phyloP scores from a whole-genome alignment of 2,113 vertebrate genomes.

The Podilymbus podiceps region DNA sequence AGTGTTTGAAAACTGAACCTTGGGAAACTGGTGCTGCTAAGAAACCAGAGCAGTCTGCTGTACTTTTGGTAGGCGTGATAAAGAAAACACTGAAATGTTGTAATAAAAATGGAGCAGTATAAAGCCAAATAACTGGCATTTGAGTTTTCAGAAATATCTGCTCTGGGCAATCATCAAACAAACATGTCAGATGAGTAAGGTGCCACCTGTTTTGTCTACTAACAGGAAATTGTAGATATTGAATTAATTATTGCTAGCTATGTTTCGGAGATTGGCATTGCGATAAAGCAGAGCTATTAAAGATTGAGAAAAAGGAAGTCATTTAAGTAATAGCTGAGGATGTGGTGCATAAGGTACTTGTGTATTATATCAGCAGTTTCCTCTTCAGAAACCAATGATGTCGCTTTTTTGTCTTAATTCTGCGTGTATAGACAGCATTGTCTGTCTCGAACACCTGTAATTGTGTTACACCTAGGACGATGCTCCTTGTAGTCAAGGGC shows the following conservation, averaged over 20 bases:
- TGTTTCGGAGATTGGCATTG: neutral
- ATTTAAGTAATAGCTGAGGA: neutral
- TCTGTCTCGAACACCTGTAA: neutral
- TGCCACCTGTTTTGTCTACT: neutral
- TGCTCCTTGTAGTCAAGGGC: neutral
- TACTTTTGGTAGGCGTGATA: neutral
- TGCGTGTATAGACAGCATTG: accelerated
- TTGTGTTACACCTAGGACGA: neutral
- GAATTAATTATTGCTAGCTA: neutral
- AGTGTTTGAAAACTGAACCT: neutral
- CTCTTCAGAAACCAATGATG: neutral
- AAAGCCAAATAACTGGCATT: neutral
- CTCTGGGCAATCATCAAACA: neutral
- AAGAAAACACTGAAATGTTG: neutral
- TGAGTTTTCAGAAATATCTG: neutral
- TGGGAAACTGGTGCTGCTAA: neutral
- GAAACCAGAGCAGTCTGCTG: neutral
- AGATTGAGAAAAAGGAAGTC: neutral
- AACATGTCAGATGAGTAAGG: neutral
- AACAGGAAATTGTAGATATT: neutral
- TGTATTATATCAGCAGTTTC: neutral
- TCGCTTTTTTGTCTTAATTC: neutral
- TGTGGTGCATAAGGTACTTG: accelerated
- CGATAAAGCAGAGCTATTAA: neutral
- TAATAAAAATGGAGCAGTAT: neutral